A percentile compares a stretch with the other conserved stretches of the same genome.
Conservation (phyloP, 2,113 vertebrate species). For the Zosterops pallidus region DNA sequence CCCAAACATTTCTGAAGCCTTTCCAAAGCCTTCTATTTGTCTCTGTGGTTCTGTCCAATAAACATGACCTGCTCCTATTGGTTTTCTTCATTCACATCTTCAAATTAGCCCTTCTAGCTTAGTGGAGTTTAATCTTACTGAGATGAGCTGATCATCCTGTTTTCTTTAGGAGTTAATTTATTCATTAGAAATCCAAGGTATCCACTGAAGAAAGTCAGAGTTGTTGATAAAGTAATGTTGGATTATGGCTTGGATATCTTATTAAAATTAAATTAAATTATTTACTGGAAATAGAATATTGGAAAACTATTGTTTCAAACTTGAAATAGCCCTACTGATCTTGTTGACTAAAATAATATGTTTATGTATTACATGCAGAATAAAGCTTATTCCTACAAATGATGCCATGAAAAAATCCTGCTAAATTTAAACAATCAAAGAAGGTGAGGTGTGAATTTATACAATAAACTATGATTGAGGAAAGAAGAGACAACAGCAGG, state of each 20-base stretch:
- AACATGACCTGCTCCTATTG: not conserved
- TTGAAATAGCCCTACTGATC: conserved; percentile 3
- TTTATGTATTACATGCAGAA: conserved; percentile 38
- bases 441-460: conserved; percentile 67
- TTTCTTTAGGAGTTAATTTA: not conserved
- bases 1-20: not conserved
- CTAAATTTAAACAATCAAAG: conserved; percentile 71
- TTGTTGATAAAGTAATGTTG: not conserved
- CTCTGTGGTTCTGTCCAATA: not conserved
- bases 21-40: not conserved
- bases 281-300: not conserved
- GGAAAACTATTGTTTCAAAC: conserved; percentile 15
- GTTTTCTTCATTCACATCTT: not conserved
- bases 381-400: conserved; percentile 38
- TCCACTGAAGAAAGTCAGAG: not conserved
- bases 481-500: conserved; percentile 64
- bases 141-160: not conserved
- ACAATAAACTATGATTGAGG: conserved; percentile 71
- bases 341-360: not conserved
- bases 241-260: not conserved
- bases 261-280: not conserved
- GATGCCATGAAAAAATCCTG: conserved; percentile 48
- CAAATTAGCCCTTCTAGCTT: not conserved
- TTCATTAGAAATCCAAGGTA: not conserved
- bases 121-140: not conserved